Percentiles rank a stretch among this genome's conserved stretches.
phyloP scores from a whole-genome alignment of 2,888 invertebrate genomes.

The Ryuthela nishihirai region DNA sequence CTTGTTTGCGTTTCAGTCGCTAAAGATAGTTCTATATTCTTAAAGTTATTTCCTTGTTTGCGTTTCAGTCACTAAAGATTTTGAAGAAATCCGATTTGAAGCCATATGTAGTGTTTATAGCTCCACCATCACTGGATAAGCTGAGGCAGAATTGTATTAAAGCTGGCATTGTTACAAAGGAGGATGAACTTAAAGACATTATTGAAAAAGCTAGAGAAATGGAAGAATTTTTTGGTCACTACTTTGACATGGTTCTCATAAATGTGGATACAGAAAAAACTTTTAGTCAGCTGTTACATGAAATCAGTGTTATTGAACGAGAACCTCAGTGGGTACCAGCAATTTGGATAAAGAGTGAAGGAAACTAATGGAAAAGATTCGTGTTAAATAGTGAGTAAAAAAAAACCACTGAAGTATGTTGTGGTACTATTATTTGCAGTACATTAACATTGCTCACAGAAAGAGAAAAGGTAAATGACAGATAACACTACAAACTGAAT shows the following conservation, averaged over 20 bases:
- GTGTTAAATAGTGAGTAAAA: too few species aligned
- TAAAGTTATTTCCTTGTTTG: slow-evolving; percentile 5
- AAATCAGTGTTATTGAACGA: slow-evolving; percentile 91
- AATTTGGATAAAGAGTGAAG: slow-evolving; percentile 56
- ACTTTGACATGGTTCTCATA: slow-evolving; percentile 96
- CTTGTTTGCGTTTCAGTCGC: slow-evolving; percentile 61
- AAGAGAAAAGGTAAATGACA: too few species aligned
- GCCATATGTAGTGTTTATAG: slow-evolving; percentile 96
- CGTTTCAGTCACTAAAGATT: slow-evolving; percentile 78
- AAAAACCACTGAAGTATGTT: too few species aligned
- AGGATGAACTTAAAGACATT: slow-evolving; percentile 58
- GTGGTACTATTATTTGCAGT: too few species aligned
- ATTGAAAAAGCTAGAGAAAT: slow-evolving; percentile 95
- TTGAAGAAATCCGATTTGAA: slow-evolving; percentile 89
- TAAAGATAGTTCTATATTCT: too few species aligned
- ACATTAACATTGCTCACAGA: too few species aligned
- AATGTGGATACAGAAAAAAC: slow-evolving; percentile 95
- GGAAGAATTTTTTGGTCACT: slow-evolving; percentile 90
- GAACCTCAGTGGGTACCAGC: slow-evolving; percentile 97
- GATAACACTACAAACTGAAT: too few species aligned
- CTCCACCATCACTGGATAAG: slow-evolving; percentile 93
- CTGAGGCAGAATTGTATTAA: slow-evolving; percentile 85
- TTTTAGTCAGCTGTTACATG: slow-evolving; percentile 85
- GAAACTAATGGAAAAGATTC: too few species aligned
- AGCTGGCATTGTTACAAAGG: slow-evolving; percentile 84